Evolutionary conservation across 92 coral and sea anemone genomes (phyloP).

Genomic region (Parazoanthus atlanticus): DNA sequence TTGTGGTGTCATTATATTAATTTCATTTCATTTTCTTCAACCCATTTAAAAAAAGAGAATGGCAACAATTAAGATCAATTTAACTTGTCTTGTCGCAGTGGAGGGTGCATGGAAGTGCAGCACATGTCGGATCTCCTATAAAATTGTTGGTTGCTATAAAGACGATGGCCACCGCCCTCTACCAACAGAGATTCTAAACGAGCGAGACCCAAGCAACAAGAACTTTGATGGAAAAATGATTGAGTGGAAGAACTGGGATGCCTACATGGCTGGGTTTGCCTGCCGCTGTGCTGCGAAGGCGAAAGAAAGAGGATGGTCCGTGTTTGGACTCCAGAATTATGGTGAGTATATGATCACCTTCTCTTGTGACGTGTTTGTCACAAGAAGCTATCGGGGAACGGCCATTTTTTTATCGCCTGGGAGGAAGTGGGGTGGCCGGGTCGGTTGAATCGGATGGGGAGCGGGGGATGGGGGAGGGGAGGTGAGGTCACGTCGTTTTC

Average conservation of each 20-base stretch:
- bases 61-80: no score
- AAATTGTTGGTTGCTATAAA: slow-evolving; percentile 65
- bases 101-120: slow-evolving; percentile 64
- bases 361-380: no score
- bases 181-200: slow-evolving; percentile 70
- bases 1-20: no score
- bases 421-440: no score
- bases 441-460: no score
- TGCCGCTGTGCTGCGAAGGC: slow-evolving; percentile 49
- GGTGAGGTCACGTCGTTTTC: no score
- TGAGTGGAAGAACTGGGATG: slow-evolving; percentile 81
- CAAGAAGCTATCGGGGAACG: not conserved
- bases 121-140: slow-evolving; percentile 55
- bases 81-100: no score
- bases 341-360: slow-evolving; percentile 48
- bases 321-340: slow-evolving; percentile 81
- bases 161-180: slow-evolving; percentile 65
- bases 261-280: slow-evolving; percentile 73
- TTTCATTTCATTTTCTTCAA: no score
- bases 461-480: no score
- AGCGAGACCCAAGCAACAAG: slow-evolving; percentile 69
- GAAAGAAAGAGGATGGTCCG: slow-evolving; percentile 65
- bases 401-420: no score
- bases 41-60: no score
- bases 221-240: slow-evolving; percentile 60